Base-by-base conservation (phyloP, 2,797 vertebrate species). In the Pseudochromis fuscus region DNA sequence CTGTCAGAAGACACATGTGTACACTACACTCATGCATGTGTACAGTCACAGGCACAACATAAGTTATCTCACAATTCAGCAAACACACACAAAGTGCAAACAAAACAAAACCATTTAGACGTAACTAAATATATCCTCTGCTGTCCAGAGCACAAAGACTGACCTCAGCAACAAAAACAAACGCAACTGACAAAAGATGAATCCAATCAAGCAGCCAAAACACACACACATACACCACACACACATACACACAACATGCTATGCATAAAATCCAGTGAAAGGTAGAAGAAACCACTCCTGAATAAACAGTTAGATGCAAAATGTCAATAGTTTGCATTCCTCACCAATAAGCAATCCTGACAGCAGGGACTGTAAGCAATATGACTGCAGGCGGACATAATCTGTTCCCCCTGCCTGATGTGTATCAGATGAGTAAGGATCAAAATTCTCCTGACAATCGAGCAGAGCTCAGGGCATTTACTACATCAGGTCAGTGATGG, bases 41-140 rank as follows among this genome's bases (percentile, higher is more conserved):
- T 9, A 48, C 31, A 42, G 11, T 31, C 9, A 21, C 28, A 45
- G 5, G 18, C 33, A 49, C 9, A 44, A 79, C 51, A 53, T 0
- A 37, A 50, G 27, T 35, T 50, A 37, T 21, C 48, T 75, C 64
- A 67, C 18, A 15, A 18, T 51, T 67, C 42, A 25, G 40, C 37
- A 69, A 82, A 84, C n/a, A 16, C 13, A 35, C 59, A 60, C n/a
- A 58, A 73, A 69, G 49, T 30, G 15, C 13, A 63, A 68, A 68
- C 19, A 57, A 68, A 77, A 79, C 67, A 75, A 40, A 52, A 10
- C 42, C 19, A 64, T 38, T 67, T 50, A 62, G 51, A 69, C 46
- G 12, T 15, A 13, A 70, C 46, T 49, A 51, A 75, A 62, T 58
- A 60, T 28, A 72, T 40, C 12, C 45, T 30, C 27, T 23, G 9